A percentile compares a stretch with the other conserved stretches of the same genome.
Evolutionary conservation across 1,140 invertebrate genomes (phyloP).

Genomic region (Ruditapes philippinarum): DNA sequence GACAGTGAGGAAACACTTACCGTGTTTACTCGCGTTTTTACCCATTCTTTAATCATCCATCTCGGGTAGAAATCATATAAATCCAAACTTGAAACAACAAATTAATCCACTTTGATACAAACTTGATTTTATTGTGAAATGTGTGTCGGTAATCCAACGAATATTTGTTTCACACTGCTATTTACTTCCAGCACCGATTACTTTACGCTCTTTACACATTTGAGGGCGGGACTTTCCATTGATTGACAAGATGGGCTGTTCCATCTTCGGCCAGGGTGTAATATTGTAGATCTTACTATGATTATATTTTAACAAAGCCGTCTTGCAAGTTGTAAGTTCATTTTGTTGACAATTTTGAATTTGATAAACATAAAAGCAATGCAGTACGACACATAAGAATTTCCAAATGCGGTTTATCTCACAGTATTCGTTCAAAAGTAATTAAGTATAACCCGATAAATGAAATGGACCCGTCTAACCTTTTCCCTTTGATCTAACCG

Average conservation of each 20-base stretch:
- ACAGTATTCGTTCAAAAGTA: too few relatives aligned
- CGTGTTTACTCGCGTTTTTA: conserved; percentile 63
- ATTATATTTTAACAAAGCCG: too few relatives aligned
- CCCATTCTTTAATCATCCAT: conserved; percentile 60
- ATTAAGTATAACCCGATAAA: too few relatives aligned
- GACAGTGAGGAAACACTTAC: conserved; percentile 3
- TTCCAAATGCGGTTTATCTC: too few relatives aligned
- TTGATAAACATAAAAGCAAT: too few relatives aligned
- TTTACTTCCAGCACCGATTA: background rate
- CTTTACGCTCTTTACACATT: background rate
- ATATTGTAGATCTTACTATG: background rate
- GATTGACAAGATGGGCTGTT: background rate
- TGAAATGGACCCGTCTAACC: background rate
- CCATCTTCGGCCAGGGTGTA: background rate
- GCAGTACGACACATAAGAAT: too few relatives aligned
- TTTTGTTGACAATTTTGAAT: too few relatives aligned
- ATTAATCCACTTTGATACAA: conserved; percentile 19
- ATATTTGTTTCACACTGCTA: background rate
- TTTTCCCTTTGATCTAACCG: background rate
- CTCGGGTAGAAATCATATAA: background rate
- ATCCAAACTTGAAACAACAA: conserved; percentile 10
- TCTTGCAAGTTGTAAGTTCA: too few relatives aligned
- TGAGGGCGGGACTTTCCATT: background rate
- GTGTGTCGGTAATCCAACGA: background rate
- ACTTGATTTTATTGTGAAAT: too few relatives aligned